Conservation (phyloP, 2,888 invertebrate genomes). For the Lepidochrysops patricia region DNA sequence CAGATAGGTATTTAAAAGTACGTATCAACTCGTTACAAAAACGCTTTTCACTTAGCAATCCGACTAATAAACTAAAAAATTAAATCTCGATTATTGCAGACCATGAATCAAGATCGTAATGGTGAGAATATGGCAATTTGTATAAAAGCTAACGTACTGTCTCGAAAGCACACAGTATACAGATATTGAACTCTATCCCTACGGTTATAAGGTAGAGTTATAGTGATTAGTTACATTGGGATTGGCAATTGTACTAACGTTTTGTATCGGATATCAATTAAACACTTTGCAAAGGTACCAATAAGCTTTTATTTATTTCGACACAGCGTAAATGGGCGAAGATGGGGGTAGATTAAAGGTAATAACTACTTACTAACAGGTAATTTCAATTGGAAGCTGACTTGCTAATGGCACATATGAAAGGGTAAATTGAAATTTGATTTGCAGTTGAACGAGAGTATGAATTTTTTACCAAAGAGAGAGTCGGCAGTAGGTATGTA, state of each 20-base stretch:
- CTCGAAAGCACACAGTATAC: background rate
- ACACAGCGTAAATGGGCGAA: slow-evolving; percentile 33
- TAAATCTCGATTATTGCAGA: background rate
- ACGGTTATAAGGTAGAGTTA: background rate
- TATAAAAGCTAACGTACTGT: background rate
- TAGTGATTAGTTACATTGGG: background rate
- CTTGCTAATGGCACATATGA: background rate
- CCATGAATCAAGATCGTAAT: slow-evolving; percentile 35
- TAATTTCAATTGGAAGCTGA: background rate
- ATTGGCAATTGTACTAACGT: background rate
- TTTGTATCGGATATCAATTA: slow-evolving; percentile 45
- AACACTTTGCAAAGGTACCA: slow-evolving; percentile 24
- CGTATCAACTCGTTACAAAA: no score
- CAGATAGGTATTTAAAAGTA: no score
- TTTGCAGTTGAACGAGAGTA: background rate
- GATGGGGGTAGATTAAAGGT: slow-evolving; percentile 27
- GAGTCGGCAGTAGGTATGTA: background rate
- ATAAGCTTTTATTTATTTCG: slow-evolving; percentile 38
- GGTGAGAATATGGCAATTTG: slow-evolving; percentile 5
- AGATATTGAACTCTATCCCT: background rate
- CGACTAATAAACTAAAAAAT: background rate
- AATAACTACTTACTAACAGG: slow-evolving; percentile 20
- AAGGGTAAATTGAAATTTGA: background rate
- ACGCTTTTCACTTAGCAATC: background rate
- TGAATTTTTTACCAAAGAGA: background rate